These are phyloP conservation scores for Phania funesta DNA, from an alignment of 2,888 invertebrate genomes.

Conservation along the genomic window DNA sequence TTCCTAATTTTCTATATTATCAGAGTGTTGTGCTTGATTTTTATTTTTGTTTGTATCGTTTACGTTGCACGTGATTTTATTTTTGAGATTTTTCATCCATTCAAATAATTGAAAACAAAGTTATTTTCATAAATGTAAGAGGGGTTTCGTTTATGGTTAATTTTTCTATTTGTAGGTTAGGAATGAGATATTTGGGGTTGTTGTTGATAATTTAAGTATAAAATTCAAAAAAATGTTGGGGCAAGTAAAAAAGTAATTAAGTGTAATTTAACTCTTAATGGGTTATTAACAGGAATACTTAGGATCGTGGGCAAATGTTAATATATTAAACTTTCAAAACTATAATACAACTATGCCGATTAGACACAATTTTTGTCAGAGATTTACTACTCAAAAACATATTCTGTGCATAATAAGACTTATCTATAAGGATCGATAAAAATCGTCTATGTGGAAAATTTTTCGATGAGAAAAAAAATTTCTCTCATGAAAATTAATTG, in stretches of 20 bases:
- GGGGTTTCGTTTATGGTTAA: background rate
- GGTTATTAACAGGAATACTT: too few relatives aligned
- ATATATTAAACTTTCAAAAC: too few relatives aligned
- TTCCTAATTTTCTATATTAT: background rate
- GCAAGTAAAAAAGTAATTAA: too few relatives aligned
- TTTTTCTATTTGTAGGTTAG: background rate
- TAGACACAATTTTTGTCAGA: too few relatives aligned
- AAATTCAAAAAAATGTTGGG: background rate
- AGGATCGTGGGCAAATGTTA: too few relatives aligned
- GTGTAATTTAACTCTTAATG: too few relatives aligned
- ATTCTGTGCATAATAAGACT: too few relatives aligned
- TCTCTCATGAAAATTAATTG: too few relatives aligned
- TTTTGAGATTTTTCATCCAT: conserved; percentile 37
- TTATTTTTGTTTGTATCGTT: conserved; percentile 20
- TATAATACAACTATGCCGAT: too few relatives aligned
- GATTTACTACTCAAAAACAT: too few relatives aligned
- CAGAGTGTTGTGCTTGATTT: background rate
- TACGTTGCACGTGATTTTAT: conserved; percentile 51
- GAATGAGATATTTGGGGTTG: background rate
- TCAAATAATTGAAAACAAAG: conserved; percentile 50
- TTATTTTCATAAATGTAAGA: background rate
- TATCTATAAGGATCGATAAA: too few relatives aligned
- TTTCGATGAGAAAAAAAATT: background rate
- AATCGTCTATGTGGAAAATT: background rate
- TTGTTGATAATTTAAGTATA: background rate